Evolutionary conservation across 2,113 vertebrate genomes (phyloP).

Genomic region (Sander lucioperca): DNA sequence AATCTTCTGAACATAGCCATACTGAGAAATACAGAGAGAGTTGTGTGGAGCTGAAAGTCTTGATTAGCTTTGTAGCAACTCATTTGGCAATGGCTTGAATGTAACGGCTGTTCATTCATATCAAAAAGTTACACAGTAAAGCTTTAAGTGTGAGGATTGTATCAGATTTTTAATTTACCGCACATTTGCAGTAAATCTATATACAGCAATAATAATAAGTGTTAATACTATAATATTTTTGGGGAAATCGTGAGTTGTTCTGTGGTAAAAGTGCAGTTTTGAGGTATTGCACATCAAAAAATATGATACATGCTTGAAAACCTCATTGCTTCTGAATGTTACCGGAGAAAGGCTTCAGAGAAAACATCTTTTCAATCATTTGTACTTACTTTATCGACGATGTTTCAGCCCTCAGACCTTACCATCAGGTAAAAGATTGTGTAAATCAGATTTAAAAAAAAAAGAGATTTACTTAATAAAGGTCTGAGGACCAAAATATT

Average conservation of each 20-base stretch:
- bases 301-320: background rate
- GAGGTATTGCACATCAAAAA: background rate
- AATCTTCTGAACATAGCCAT: no score
- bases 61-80: no score
- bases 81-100: no score
- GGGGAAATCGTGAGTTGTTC: background rate
- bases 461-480: background rate
- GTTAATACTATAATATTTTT: constrained; percentile 3
- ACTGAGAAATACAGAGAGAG: no score
- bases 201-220: background rate
- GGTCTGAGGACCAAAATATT: background rate
- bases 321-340: background rate
- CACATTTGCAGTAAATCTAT: constrained; percentile 2
- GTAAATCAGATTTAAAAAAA: background rate
- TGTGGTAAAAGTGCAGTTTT: background rate
- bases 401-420: background rate
- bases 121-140: no score
- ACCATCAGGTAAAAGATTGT: background rate
- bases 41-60: no score
- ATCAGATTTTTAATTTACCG: background rate
- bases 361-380: background rate
- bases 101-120: no score
- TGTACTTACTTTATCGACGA: background rate
- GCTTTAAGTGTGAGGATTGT: no score
- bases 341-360: background rate